phyloP scores from a whole-genome alignment of 2,888 invertebrate genomes.

The Caenorhabditis sulstoni region DNA sequence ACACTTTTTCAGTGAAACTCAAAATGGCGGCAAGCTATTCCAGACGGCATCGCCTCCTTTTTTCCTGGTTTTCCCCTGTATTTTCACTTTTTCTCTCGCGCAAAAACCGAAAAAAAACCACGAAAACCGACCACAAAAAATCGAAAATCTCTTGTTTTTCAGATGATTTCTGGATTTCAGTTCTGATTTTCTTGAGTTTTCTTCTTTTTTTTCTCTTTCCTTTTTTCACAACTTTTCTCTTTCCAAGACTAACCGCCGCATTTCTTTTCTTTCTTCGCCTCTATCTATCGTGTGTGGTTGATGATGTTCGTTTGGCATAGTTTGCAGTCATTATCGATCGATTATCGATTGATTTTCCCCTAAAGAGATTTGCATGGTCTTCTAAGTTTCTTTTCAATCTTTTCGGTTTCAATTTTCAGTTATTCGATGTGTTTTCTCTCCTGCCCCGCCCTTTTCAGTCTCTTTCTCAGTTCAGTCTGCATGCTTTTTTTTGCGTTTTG shows the following conservation, averaged over 20 bases:
- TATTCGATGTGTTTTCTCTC: background rate
- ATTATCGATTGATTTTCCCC: background rate
- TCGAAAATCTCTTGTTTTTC: slow-evolving; percentile 2
- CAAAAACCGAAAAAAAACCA: slow-evolving; percentile 8
- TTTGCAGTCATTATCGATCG: slow-evolving; percentile 18
- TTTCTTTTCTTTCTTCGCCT: background rate
- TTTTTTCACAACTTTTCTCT: slow-evolving; percentile 7
- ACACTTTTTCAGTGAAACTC: slow-evolving; percentile 15
- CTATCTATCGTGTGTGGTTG: slow-evolving; percentile 15
- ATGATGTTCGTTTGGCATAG: slow-evolving; percentile 33
- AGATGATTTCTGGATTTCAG: slow-evolving; percentile 3
- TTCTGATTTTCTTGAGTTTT: slow-evolving; percentile 4
- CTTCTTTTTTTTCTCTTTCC: slow-evolving; percentile 1
- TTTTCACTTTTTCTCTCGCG: slow-evolving; percentile 3
- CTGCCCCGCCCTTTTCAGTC: background rate
- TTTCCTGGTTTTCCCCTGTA: too few species aligned
- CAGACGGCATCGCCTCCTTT: slow-evolving; percentile 34
- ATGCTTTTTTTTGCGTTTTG: background rate
- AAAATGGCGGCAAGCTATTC: slow-evolving; percentile 52
- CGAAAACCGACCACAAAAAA: slow-evolving; percentile 27
- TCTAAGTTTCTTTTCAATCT: background rate
- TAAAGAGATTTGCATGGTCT: slow-evolving; percentile 7
- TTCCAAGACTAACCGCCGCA: background rate
- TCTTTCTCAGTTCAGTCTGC: slow-evolving; percentile 1
- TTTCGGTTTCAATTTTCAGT: background rate